Percentiles rank a stretch among this genome's conserved stretches.
Conservation (phyloP, 2,888 invertebrate species). For the Tipula confusa region DNA sequence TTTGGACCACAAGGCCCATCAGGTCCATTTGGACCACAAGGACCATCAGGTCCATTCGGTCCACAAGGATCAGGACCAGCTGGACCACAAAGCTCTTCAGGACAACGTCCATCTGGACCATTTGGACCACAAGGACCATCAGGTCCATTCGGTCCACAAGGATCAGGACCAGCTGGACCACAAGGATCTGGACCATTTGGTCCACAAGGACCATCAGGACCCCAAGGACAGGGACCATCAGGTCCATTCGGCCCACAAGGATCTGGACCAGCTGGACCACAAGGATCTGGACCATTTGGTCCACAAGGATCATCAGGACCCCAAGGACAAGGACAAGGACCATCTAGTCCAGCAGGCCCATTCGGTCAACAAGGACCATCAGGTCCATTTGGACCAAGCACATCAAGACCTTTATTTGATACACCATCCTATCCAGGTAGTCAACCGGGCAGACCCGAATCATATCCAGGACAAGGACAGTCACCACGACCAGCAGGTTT, state of each 20-base stretch:
- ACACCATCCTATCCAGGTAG: constrained; percentile 41
- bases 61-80: constrained; percentile 42
- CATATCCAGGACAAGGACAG: constrained; percentile 39
- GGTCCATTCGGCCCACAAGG: constrained; percentile 41
- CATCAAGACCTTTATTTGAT: background rate
- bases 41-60: constrained; percentile 41
- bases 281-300: constrained; percentile 12
- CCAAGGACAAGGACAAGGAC: constrained; percentile 36
- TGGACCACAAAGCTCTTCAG: too few species aligned
- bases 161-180: constrained; percentile 39
- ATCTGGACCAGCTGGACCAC: constrained; percentile 38
- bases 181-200: background rate
- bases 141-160: constrained; percentile 40
- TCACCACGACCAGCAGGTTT: constrained; percentile 35
- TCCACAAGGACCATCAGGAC: constrained; percentile 44
- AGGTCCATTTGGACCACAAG: constrained; percentile 41
- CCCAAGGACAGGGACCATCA: constrained; percentile 39
- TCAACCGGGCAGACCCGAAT: constrained; percentile 39
- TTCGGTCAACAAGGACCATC: constrained; percentile 37
- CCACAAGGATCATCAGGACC: constrained; percentile 44
- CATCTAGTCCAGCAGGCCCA: constrained; percentile 33
- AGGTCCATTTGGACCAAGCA: background rate
- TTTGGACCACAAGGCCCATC: too few species aligned
- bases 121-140: constrained; percentile 43
- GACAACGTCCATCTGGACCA: too few species aligned